phyloP scores from a whole-genome alignment of 2,797 vertebrate species.

The Octomys mimax region DNA sequence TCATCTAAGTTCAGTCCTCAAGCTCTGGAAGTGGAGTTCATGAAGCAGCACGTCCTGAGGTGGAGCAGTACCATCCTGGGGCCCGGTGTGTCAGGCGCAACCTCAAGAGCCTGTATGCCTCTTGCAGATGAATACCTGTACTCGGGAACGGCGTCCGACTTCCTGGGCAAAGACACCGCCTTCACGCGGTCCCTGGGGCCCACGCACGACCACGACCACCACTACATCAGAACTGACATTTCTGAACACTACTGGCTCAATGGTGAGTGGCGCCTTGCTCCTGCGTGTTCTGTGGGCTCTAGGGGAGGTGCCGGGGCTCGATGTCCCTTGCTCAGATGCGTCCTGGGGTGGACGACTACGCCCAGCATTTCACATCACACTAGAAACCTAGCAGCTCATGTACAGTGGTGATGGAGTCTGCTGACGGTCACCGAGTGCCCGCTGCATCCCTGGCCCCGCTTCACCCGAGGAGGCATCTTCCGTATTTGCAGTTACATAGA shows the following conservation, averaged over 20 bases:
- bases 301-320: no score
- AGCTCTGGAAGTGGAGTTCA: background rate
- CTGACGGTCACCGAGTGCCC: background rate
- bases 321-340: no score
- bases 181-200: slow-evolving; percentile 97
- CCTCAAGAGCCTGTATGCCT: slow-evolving; percentile 27
- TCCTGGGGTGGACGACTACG: no score
- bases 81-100: background rate
- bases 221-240: slow-evolving; percentile 98
- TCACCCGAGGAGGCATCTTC: background rate
- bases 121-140: slow-evolving; percentile 96
- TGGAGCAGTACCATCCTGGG: background rate
- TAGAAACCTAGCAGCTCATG: background rate
- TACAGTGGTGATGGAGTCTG: background rate
- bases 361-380: background rate
- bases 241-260: slow-evolving; percentile 99
- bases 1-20: background rate
- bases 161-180: slow-evolving; percentile 97
- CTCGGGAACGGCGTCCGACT: slow-evolving; percentile 97
- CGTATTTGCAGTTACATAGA: background rate
- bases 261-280: slow-evolving; percentile 90
- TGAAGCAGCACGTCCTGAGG: background rate
- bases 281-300: no score
- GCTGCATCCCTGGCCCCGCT: background rate
- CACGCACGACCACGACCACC: slow-evolving; percentile 95